These are phyloP conservation scores for Ophraella communa DNA, from an alignment of 2,888 invertebrate species.

Conservation along the genomic window DNA sequence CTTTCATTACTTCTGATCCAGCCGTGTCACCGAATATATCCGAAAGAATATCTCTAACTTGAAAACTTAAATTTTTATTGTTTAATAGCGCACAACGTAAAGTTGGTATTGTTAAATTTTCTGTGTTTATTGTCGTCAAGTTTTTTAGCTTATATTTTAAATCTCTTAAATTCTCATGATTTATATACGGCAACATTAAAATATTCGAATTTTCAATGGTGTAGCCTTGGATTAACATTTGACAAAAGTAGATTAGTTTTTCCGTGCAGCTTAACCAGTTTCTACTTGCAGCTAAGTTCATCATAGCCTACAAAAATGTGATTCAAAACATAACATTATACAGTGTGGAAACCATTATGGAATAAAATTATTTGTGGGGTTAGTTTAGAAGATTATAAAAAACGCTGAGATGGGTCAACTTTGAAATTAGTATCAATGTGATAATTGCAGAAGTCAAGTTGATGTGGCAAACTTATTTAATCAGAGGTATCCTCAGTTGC, in stretches of 20 bases:
- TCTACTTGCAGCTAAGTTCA: slow-evolving; percentile 89
- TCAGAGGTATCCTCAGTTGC: too few relatives aligned
- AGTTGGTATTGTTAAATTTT: slow-evolving; percentile 26
- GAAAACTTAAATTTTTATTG: slow-evolving; percentile 23
- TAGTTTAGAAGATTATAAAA: too few relatives aligned
- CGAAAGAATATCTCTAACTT: slow-evolving; percentile 45
- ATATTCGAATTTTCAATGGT: slow-evolving; percentile 82
- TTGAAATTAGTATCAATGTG: too few relatives aligned
- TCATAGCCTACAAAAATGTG: slow-evolving; percentile 79
- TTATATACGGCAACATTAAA: slow-evolving; percentile 78
- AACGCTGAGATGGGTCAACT: too few relatives aligned
- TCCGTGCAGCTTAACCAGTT: slow-evolving; percentile 89
- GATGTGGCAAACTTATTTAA: too few relatives aligned
- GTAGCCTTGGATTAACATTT: slow-evolving; percentile 89
- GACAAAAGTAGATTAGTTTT: slow-evolving; percentile 79
- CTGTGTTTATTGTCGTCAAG: slow-evolving; percentile 10
- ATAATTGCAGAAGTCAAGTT: too few relatives aligned
- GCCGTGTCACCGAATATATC: slow-evolving; percentile 36
- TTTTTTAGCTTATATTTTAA: slow-evolving; percentile 62
- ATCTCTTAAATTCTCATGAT: slow-evolving; percentile 67
- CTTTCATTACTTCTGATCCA: slow-evolving; percentile 47
- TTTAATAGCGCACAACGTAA: slow-evolving; percentile 29
- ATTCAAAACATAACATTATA: too few relatives aligned
- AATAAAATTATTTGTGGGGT: too few relatives aligned
- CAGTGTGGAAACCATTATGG: too few relatives aligned